Conservation (phyloP, 2,797 vertebrate species). For the Molossus molossus region DNA sequence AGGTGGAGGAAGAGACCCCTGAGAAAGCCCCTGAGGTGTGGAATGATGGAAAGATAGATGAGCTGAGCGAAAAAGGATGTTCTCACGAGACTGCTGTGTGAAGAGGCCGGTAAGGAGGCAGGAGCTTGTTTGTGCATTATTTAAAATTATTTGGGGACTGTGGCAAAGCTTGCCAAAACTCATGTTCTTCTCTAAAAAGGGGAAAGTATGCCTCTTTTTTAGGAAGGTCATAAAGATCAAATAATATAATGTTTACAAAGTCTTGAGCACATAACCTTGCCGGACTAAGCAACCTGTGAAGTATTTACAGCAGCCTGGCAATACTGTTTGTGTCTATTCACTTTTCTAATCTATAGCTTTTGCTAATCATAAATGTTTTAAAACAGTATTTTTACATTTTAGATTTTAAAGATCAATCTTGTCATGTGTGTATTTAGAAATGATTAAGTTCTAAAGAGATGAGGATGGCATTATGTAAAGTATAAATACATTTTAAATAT, state of each 20-base stretch:
- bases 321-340: not conserved
- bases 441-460: not conserved
- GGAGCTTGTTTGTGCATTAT: not conserved
- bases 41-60: not conserved
- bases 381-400: not conserved
- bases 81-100: not conserved
- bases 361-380: not conserved
- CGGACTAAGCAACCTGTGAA: not conserved
- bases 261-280: not conserved
- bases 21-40: not conserved
- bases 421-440: not conserved
- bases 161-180: not conserved
- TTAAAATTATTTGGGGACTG: not conserved
- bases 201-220: not conserved
- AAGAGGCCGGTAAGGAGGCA: not conserved
- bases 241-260: not conserved
- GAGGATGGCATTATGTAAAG: not conserved
- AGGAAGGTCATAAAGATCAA: not conserved
- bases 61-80: not conserved
- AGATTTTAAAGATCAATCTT: not conserved
- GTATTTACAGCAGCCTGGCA: not conserved
- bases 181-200: not conserved
- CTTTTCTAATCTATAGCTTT: not conserved
- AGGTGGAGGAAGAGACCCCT: not conserved
- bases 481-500: not conserved